A percentile compares a stretch with the other conserved stretches of the same genome.
phyloP scores from a whole-genome alignment of 2,888 invertebrate species.

The Amphipoea oculea region DNA sequence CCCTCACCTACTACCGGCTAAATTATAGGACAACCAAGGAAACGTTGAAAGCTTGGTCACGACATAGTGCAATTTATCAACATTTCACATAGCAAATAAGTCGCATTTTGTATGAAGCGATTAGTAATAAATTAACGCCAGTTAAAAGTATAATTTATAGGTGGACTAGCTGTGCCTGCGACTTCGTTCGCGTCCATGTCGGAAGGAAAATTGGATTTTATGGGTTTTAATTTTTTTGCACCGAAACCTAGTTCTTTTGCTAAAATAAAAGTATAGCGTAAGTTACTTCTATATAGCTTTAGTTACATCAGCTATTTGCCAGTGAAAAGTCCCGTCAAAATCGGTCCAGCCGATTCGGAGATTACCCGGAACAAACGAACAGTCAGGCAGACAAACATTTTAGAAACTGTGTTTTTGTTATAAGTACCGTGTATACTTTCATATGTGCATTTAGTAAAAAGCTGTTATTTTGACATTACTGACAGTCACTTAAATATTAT shows the following conservation, averaged over 20 bases:
- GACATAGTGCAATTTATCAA: constrained; percentile 40
- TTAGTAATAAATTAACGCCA: not conserved
- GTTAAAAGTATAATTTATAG: not conserved
- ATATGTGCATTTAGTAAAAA: no score
- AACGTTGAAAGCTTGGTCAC: constrained; percentile 23
- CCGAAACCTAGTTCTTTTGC: not conserved
- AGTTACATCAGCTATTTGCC: not conserved
- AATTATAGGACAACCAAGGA: constrained; percentile 13
- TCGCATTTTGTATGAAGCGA: not conserved
- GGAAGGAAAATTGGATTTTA: not conserved
- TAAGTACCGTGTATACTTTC: no score
- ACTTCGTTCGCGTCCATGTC: not conserved
- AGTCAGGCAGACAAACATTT: not conserved
- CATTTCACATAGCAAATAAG: constrained; percentile 13
- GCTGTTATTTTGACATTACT: no score
- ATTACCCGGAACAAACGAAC: not conserved
- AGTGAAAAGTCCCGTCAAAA: not conserved
- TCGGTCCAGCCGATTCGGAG: not conserved
- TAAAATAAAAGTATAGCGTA: not conserved
- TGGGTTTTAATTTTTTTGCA: not conserved
- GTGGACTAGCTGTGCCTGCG: not conserved
- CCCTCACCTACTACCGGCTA: constrained; percentile 21
- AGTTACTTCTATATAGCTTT: not conserved
- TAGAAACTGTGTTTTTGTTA: no score
- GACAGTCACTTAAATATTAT: no score